A percentile compares a stretch with the other conserved stretches of the same genome.
Evolutionary conservation across 2,113 vertebrate genomes (phyloP).

Genomic region (Columbina picui): DNA sequence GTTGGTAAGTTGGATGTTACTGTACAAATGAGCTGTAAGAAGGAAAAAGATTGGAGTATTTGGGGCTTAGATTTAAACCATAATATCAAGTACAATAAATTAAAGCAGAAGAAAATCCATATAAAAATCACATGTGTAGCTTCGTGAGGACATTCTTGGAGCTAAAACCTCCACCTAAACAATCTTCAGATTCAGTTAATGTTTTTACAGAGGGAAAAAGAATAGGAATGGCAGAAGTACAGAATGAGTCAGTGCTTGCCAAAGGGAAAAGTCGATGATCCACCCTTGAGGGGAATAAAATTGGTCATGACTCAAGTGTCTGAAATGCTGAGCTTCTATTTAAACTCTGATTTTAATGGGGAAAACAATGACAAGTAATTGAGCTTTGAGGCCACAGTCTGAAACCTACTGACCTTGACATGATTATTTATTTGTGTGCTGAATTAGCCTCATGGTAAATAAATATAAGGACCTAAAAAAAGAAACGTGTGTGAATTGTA

Average conservation of each 20-base stretch:
- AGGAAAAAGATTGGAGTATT: neutral
- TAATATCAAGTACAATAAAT: neutral
- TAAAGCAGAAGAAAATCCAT: neutral
- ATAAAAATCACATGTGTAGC: neutral
- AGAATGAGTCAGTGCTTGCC: neutral
- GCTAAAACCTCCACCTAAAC: neutral
- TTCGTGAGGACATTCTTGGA: neutral
- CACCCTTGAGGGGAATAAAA: neutral
- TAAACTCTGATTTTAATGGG: neutral
- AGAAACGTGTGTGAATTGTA: neutral
- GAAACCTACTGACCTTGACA: neutral
- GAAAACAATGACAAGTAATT: neutral
- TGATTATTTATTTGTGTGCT: neutral
- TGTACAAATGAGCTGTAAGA: neutral
- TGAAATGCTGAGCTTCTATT: neutral
- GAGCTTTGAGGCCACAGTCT: neutral
- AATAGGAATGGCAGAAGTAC: neutral
- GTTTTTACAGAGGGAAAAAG: neutral
- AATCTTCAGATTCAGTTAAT: neutral
- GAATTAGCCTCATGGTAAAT: neutral
- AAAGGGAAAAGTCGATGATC: neutral
- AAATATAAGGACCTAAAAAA: neutral
- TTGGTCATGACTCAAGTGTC: neutral
- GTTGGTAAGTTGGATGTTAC: neutral
- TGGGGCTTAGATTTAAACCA: neutral